Base-by-base conservation (phyloP, 1,140 invertebrate genomes). In the Drusus annulatus region DNA sequence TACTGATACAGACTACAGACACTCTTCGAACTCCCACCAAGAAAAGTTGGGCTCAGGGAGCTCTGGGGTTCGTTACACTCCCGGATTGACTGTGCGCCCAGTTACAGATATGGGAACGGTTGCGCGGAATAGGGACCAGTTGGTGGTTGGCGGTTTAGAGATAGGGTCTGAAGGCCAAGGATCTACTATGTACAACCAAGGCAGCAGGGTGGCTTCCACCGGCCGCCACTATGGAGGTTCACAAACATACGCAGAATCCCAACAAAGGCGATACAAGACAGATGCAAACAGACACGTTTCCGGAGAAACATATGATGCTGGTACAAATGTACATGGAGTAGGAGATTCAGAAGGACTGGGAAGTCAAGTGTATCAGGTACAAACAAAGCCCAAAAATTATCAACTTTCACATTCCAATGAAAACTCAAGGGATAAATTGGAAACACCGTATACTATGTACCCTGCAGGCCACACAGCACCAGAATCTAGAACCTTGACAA, bases 361-460 rank as follows among this genome's bases (percentile, higher is more conserved):
- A 17, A 58, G 45, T 56, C 51, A 45, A 52, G 17, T 25, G 3
- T n/a, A 36, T 31, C 19, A 16, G 19, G 17, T 56, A n/a, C 23
- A 36, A 15, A 75, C 54, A 56, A 50, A 75, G 23, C 89, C 89
- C 1, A 89, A 90, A 86, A 87, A 85, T 77, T 90, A 90, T 83
- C 87, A 89, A n/a, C 89, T 88, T 16, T 89, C 89, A 21, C 90
- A 89, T 82, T 87, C 89, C 7, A 90, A 90, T 79, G 87, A 89
- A 51, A 90, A 90, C 80, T 87, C 89, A 28, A 90, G 89, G 89
- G 89, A 90, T 85, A 87, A 87, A 69, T 88, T 87, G 76, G 89
- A 89, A 17, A 88, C 88, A 84, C 89, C 89, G 31, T 90, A 90
- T 52, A 84, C 89, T 15, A 90, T 90, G 45, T 84, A 87, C 77